These are phyloP conservation scores for Tipula lateralis DNA, from an alignment of 2,888 invertebrate genomes.

Conservation along the genomic window DNA sequence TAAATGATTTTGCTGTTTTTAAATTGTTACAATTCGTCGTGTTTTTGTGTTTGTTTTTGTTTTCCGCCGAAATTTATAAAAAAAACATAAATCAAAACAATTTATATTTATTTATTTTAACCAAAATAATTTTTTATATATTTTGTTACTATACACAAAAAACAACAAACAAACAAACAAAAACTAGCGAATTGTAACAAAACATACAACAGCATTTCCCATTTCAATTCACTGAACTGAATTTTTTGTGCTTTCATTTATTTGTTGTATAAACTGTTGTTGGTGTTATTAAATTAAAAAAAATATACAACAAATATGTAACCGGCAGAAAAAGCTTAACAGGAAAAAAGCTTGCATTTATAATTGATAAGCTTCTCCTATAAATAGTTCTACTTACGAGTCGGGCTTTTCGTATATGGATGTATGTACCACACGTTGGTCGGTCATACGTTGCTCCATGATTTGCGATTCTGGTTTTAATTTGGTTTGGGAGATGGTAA, in stretches of 20 bases:
- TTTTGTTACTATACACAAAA: not conserved
- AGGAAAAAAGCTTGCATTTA: not conserved
- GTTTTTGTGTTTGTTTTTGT: not conserved
- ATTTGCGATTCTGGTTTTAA: no score
- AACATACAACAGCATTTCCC: not conserved
- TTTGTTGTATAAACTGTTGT: not conserved
- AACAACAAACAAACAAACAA: not conserved
- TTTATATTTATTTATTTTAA: not conserved
- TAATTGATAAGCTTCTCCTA: not conserved
- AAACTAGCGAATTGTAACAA: slow-evolving; percentile 14
- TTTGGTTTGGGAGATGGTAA: no score
- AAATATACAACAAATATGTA: not conserved
- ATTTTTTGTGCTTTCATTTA: not conserved
- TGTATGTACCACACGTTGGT: no score
- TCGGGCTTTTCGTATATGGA: no score
- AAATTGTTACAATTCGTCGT: not conserved
- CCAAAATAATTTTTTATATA: not conserved
- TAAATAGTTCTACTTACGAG: no score
- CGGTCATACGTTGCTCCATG: no score
- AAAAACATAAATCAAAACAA: not conserved
- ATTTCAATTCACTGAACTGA: slow-evolving; percentile 5
- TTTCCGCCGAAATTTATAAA: not conserved
- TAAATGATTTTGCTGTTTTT: not conserved
- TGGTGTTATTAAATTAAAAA: not conserved
- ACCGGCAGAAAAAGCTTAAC: not conserved